Evolutionary conservation across 2,888 invertebrate genomes (phyloP), one percentile per base, ranked within the genome.

Genomic region (Cryptocephalus moraei): DNA sequence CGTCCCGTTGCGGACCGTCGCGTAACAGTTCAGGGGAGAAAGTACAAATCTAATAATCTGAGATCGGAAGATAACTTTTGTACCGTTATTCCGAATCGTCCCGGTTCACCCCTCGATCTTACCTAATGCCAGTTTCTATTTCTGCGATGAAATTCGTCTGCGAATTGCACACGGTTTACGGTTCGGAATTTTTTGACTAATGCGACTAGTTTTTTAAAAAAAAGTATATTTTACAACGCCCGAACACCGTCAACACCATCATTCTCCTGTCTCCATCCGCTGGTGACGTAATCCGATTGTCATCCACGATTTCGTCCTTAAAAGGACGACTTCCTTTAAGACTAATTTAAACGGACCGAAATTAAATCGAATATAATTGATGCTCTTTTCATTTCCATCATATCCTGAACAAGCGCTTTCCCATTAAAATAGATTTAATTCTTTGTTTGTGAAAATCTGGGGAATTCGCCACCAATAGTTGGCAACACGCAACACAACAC

Each of bases 171-270:
- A 42, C 22, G 38, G 14, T 40, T 39, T 43, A 22, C 31, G 8
- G 31, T 14, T 8, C 1, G 31, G 4, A n/a, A 43, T 40, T 40
- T 33, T 39, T 41, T 32, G 32, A 33, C 41, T 44, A 46, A 38
- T 38, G 39, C 46, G 47, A 39, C 40, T 22, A 22, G 22, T 6
- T 22, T 52, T 41, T 45, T 44, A 38, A 45, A 47, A 46, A 46
- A 49, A 47, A 46, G 43, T 53, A 55, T 57, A 58, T 59, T 62
- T 60, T 57, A 60, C 60, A 62, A 66, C 66, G 65, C 67, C 68
- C 67, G 65, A 67, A 60, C 55, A 58, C 56, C 55, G 47, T 60
- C 61, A 56, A 61, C 57, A 66, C 65, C 65, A 64, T 61, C 12
- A 36, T 36, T 6, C 63, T 64, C n/a, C n/a, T n/a, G n/a, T n/a